Evolutionary conservation across 2,113 vertebrate species (phyloP).

Genomic region (Macaca nemestrina): DNA sequence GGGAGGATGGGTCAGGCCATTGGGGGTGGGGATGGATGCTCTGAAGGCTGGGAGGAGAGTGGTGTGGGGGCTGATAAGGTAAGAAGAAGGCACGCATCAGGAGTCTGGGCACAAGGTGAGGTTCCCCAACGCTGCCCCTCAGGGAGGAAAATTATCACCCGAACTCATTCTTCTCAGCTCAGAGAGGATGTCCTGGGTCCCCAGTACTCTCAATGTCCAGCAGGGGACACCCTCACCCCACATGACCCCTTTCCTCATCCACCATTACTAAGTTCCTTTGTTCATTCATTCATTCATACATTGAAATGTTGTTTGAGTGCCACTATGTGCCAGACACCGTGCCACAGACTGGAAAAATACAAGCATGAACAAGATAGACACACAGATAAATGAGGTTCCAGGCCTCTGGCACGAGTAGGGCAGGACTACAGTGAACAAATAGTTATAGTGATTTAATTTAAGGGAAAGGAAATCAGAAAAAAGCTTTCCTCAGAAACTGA

Average conservation of each 20-base stretch:
- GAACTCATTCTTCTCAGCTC: neutral
- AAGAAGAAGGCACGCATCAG: neutral
- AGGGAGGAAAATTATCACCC: neutral
- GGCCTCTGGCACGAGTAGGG: neutral
- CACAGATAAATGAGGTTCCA: neutral
- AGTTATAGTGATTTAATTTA: neutral
- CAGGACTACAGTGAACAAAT: neutral
- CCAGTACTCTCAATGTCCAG: neutral
- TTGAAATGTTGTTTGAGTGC: neutral
- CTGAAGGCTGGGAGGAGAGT: neutral
- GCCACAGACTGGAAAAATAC: neutral
- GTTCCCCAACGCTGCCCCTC: neutral
- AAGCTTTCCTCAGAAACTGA: neutral
- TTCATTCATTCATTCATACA: conserved; percentile 29
- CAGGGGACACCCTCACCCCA: conserved; percentile 45
- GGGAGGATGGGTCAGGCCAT: neutral
- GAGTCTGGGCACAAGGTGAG: neutral
- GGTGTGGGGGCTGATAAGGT: neutral
- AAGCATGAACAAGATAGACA: neutral
- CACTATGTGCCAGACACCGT: neutral
- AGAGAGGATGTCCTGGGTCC: neutral
- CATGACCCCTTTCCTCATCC: neutral
- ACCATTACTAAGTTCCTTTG: neutral
- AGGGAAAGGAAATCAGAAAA: neutral
- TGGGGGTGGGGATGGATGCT: neutral